A percentile compares a stretch with the other conserved stretches of the same genome.
These are phyloP conservation scores for Alloplasta piceator DNA, from an alignment of 2,888 invertebrate genomes.

Conservation along the genomic window DNA sequence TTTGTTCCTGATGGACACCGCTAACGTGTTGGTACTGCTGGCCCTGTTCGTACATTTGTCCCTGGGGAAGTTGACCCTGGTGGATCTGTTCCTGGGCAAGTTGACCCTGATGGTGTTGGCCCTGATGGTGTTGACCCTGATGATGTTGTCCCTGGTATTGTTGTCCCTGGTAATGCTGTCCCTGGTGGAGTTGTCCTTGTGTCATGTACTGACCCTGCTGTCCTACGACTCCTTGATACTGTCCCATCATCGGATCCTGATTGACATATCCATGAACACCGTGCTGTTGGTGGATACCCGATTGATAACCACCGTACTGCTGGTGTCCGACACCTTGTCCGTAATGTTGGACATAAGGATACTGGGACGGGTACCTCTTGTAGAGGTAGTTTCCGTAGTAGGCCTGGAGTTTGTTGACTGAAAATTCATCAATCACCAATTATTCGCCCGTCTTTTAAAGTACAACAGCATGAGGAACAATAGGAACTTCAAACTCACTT, in stretches of 20 bases:
- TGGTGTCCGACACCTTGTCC: slow-evolving; percentile 62
- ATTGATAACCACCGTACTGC: slow-evolving; percentile 59
- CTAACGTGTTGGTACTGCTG: neutral
- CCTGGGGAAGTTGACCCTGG: slow-evolving; percentile 4
- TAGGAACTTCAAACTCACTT: slow-evolving; percentile 7
- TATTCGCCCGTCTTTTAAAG: too few relatives aligned
- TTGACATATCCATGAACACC: slow-evolving; percentile 39
- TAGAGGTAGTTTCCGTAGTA: slow-evolving; percentile 73
- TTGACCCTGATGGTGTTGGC: slow-evolving; percentile 48
- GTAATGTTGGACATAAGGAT: slow-evolving; percentile 58
- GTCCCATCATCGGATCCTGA: slow-evolving; percentile 15
- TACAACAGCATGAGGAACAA: too few relatives aligned
- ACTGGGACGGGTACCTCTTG: slow-evolving; percentile 71
- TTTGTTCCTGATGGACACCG: slow-evolving; percentile 3
- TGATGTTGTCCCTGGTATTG: slow-evolving; percentile 46
- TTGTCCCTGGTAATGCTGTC: slow-evolving; percentile 39
- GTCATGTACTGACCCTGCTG: slow-evolving; percentile 34
- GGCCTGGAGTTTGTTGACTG: slow-evolving; percentile 72
- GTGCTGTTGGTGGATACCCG: slow-evolving; percentile 42
- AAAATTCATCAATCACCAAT: slow-evolving; percentile 8
- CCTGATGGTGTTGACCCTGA: slow-evolving; percentile 48
- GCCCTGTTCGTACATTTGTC: slow-evolving; percentile 8
- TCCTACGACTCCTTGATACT: slow-evolving; percentile 50
- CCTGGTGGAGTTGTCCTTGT: slow-evolving; percentile 46
- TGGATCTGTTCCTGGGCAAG: slow-evolving; percentile 8